These are phyloP conservation scores for Clunio marinus DNA, from an alignment of 2,888 invertebrate genomes.

Conservation along the genomic window DNA sequence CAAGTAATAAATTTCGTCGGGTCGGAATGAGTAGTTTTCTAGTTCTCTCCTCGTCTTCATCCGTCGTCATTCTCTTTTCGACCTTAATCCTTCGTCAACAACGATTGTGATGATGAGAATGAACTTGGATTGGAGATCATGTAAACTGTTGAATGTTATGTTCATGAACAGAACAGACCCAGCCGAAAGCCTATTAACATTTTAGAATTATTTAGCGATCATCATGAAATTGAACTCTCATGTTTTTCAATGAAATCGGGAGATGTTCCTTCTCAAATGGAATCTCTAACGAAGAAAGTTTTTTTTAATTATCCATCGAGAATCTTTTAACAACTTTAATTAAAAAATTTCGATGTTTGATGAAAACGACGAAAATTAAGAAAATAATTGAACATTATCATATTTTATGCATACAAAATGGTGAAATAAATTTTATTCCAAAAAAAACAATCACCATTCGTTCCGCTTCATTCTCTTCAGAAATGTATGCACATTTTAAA, in stretches of 20 bases:
- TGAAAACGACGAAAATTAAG: no score
- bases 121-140: background rate
- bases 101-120: background rate
- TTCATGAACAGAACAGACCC: background rate
- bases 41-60: background rate
- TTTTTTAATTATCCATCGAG: no score
- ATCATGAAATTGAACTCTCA: background rate
- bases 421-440: background rate
- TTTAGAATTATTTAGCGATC: slow-evolving; percentile 6
- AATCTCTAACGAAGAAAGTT: no score
- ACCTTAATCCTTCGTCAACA: background rate
- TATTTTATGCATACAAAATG: background rate
- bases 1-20: slow-evolving; percentile 14
- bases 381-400: no score
- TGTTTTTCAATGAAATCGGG: no score
- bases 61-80: background rate
- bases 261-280: no score
- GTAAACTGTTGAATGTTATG: background rate
- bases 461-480: background rate
- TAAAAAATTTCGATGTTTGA: no score
- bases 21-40: background rate
- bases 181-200: slow-evolving; percentile 4
- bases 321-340: no score
- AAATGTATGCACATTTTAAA: no score
- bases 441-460: background rate